Conservation (phyloP, 2,888 invertebrate genomes). For the Melanchra persicariae region DNA sequence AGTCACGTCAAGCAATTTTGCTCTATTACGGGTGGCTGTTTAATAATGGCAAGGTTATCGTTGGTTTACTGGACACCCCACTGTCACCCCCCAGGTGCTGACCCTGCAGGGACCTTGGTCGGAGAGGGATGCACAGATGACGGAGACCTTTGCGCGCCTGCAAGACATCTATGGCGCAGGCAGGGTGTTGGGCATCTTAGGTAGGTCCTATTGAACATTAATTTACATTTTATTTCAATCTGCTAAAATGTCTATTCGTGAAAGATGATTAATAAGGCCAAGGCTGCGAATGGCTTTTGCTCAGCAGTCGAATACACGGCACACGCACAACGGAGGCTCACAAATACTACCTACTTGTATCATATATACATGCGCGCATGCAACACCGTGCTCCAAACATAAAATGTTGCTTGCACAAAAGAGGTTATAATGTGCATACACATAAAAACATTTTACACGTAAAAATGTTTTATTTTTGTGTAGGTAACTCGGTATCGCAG, state of each 20-base stretch:
- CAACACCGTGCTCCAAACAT: background rate
- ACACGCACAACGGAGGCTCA: too few species aligned
- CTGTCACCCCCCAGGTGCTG: conserved; percentile 84
- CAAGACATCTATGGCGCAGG: conserved; percentile 91
- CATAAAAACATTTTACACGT: background rate
- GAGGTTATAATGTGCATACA: background rate
- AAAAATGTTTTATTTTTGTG: conserved; percentile 6
- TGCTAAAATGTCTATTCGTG: background rate
- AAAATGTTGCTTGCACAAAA: background rate
- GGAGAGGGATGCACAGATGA: conserved; percentile 91
- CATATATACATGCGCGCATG: background rate
- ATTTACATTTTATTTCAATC: background rate
- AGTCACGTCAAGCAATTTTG: background rate
- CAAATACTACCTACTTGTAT: too few species aligned
- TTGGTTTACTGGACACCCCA: conserved; percentile 35
- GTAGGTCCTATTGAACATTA: conserved; percentile 66
- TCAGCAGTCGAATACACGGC: too few species aligned
- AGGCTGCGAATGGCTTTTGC: too few species aligned
- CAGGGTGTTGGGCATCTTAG: conserved; percentile 90
- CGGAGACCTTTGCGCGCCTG: conserved; percentile 90
- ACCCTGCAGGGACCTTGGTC: conserved; percentile 91
- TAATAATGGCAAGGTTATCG: conserved; percentile 24
- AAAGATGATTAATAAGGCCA: too few species aligned
- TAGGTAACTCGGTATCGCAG: conserved; percentile 87
- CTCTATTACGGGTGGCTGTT: background rate